Base-by-base conservation (phyloP, 2,888 invertebrate genomes). In the Chrysolina americana region DNA sequence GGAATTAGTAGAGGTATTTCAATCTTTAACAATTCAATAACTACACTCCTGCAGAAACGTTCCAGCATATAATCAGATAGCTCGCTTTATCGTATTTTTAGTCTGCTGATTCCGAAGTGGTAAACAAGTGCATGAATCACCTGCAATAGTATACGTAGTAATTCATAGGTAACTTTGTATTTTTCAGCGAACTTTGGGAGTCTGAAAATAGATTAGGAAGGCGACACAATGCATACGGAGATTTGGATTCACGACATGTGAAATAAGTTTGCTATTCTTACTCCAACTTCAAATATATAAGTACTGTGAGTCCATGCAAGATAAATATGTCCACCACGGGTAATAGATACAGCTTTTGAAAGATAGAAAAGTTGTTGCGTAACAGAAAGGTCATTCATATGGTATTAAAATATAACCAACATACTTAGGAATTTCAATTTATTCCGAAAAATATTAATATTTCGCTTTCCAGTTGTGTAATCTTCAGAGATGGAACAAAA, bases 81-180 rank as follows among this genome's bases (percentile, higher is more conserved):
- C 6, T 0, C 8, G 36, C 36, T 36, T 36, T 36, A 53, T 21
- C 53, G 53, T 53, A 21, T 53, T 53, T 21, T 53, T 21, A 53
- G 53, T 53, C 19, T 21, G 53, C 19, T 23, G 53, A 19, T 21
- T 53, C 53, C 21, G 21, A 53, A 53, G 3, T 53, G 13, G 53
- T 53, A 53, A 53, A 53, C 53, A 53, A 53, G 53, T 53, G 53
- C 53, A 53, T 53, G 53, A 53, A 53, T 53, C 53, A 53, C 53
- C 53, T 53, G 53, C 53, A 53, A 53, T 53, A 53, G 21, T 21
- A 13, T 53, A 53, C 53, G 53, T 53, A 53, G 53, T 53, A 53
- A 53, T 21, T 53, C 53, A 53, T 53, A 53, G 53, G 53, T 53
- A 53, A 53, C 53, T 53, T 53, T 13, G 53, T 53, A 53, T 53